Evolutionary conservation across 2,888 invertebrate genomes (phyloP).

Genomic region (Choristoneura rosaceana): DNA sequence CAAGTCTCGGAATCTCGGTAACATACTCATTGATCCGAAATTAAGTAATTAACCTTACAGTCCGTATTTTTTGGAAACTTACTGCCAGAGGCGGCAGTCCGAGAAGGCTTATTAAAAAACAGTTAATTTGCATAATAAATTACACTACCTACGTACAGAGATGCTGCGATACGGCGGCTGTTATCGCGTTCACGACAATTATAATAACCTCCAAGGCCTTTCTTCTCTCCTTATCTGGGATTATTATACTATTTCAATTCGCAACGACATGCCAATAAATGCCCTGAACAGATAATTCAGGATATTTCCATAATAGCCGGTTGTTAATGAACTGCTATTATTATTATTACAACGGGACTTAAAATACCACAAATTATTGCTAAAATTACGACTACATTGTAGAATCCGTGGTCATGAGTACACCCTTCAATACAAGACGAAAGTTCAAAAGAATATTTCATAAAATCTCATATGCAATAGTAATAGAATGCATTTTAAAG

Average conservation of each 20-base stretch:
- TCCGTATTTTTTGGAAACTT: slow-evolving; percentile 43
- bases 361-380: too few species aligned
- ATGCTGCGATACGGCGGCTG: slow-evolving; percentile 39
- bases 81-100: slow-evolving; percentile 47
- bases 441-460: too few species aligned
- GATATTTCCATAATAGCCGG: slow-evolving; percentile 46
- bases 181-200: slow-evolving; percentile 36
- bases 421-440: too few species aligned
- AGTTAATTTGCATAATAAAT: slow-evolving; percentile 57
- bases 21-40: slow-evolving; percentile 44
- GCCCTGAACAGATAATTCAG: slow-evolving; percentile 44
- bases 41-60: slow-evolving; percentile 53
- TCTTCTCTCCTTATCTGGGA: slow-evolving; percentile 31
- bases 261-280: slow-evolving; percentile 24
- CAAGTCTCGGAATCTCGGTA: slow-evolving; percentile 38
- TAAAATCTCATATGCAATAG: slow-evolving; percentile 48
- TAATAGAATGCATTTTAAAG: slow-evolving; percentile 45
- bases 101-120: slow-evolving; percentile 53
- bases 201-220: slow-evolving; percentile 33
- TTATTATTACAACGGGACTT: too few species aligned
- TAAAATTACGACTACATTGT: too few species aligned
- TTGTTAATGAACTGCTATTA: slow-evolving; percentile 42
- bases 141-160: slow-evolving; percentile 46
- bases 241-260: slow-evolving; percentile 29
- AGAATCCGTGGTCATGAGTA: too few species aligned